Conservation (phyloP, 2,888 invertebrate genomes). For the Augochlorella aurata region DNA sequence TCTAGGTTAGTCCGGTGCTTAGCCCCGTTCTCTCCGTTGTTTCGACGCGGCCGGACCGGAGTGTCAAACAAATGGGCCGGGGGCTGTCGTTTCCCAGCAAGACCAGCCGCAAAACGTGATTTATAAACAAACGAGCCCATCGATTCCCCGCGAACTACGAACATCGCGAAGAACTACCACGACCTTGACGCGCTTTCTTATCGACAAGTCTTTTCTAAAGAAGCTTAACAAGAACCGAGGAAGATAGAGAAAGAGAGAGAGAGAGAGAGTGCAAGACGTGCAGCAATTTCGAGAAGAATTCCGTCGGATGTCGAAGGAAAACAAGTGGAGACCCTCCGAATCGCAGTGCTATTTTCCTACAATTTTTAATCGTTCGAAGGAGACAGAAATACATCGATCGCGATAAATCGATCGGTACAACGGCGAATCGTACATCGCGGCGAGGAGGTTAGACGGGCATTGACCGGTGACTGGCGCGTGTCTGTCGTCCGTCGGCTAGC, state of each 20-base stretch:
- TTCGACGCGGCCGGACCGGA: conserved; percentile 35
- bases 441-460: conserved; percentile 62
- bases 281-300: background rate
- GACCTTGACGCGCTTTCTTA: conserved; percentile 25
- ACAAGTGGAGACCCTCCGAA: background rate
- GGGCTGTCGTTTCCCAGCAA: conserved; percentile 35
- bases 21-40: conserved; percentile 36
- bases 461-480: conserved; percentile 57
- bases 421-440: conserved; percentile 19
- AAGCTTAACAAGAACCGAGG: background rate
- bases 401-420: conserved; percentile 11
- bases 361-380: background rate
- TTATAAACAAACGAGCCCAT: conserved; percentile 39
- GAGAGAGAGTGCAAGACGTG: background rate
- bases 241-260: too few relatives aligned
- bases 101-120: conserved; percentile 35
- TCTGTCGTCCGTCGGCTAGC: conserved; percentile 45
- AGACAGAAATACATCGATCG: background rate
- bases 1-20: conserved; percentile 53
- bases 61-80: conserved; percentile 32
- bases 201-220: conserved; percentile 11
- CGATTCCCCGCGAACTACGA: conserved; percentile 26
- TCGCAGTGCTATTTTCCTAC: conserved; percentile 2
- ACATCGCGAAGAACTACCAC: conserved; percentile 36
- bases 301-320: background rate